Base-by-base conservation (phyloP, 2,888 invertebrate genomes). In the Tetranychus truncatus region DNA sequence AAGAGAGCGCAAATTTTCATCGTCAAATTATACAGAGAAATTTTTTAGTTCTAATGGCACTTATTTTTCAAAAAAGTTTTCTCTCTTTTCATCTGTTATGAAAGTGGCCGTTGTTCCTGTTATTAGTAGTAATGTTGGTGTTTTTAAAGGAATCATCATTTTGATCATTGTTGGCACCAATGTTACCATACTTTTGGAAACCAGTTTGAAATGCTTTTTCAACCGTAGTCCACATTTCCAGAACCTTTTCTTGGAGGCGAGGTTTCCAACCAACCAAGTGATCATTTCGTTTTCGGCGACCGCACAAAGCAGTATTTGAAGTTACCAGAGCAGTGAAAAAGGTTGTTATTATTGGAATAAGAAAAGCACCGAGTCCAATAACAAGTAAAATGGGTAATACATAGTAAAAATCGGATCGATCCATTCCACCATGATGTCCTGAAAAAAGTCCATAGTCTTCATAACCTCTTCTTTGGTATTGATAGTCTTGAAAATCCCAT, bases 291-390 rank as follows among this genome's bases (percentile, higher is more conserved):
- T 73, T 66, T 46, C 65, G 34, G 5, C 73, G 7, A 18, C 75
- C 73, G 67, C 75, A 75, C 24, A 66, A 73, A 46, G 73, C 34
- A 65, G 69, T 34, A 45, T 55, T 67, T 6, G 73, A 71, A 20
- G 75, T 75, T 11, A 75, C 66, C 71, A 75, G 20, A n/a, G 75
- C 75, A 1, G 75, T 75, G 71, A 75, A 75, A 34, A 75, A 75
- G 44, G 75, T 75, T 11, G 72, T 75, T 11, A 75, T 75, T 8
- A 75, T 75, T 21, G 75, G 75, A 67, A 75, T 75, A 1, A 75
- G 45, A 44, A 75, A 75, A 45, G 75, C 71, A 20, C 75, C 75
- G 45, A 75, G 73, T 7, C 75, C 75, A 6, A 75, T 75, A 34
- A 75, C 75, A 55, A 75, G 69, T 45, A 75, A 73, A 20, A 75